phyloP scores from a whole-genome alignment of 2,888 invertebrate species.

The Drosophila buzzatii region DNA sequence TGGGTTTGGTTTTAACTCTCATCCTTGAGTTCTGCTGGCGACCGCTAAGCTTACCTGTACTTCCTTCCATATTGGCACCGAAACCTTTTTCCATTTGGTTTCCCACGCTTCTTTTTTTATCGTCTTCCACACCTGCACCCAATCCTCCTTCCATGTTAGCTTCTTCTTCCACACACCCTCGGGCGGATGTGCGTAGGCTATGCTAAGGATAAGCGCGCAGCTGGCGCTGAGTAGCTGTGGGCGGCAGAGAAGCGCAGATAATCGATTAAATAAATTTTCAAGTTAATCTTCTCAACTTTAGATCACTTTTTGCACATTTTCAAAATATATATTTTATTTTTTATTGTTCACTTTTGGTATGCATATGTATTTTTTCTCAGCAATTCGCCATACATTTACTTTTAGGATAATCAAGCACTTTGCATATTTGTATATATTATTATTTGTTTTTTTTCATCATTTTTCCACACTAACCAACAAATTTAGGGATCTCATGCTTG shows the following conservation, averaged over 20 bases:
- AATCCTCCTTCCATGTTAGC: constrained; percentile 93
- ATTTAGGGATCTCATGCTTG: constrained; percentile 85
- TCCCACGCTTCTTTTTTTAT: constrained; percentile 91
- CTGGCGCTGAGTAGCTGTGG: constrained; percentile 83
- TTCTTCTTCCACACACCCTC: constrained; percentile 93
- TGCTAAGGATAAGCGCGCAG: constrained; percentile 82
- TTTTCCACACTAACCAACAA: constrained; percentile 84
- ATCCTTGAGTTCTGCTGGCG: background rate
- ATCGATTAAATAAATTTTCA: constrained; percentile 30
- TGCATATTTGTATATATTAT: background rate
- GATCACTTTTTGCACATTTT: constrained; percentile 15
- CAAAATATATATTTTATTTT: background rate
- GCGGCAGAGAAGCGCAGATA: constrained; percentile 34
- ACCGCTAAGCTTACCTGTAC: constrained; percentile 65
- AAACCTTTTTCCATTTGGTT: constrained; percentile 91
- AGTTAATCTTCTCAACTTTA: background rate
- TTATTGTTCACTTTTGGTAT: background rate
- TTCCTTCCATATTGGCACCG: constrained; percentile 92
- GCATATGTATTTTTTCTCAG: constrained; percentile 4
- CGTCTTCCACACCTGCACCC: constrained; percentile 89
- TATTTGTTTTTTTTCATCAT: background rate
- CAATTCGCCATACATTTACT: background rate
- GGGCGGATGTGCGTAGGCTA: constrained; percentile 85
- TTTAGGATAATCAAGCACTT: constrained; percentile 19
- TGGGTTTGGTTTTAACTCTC: background rate